Conservation (phyloP, 64 coral and sea anemone genomes). For the Pachyseris speciosa region DNA sequence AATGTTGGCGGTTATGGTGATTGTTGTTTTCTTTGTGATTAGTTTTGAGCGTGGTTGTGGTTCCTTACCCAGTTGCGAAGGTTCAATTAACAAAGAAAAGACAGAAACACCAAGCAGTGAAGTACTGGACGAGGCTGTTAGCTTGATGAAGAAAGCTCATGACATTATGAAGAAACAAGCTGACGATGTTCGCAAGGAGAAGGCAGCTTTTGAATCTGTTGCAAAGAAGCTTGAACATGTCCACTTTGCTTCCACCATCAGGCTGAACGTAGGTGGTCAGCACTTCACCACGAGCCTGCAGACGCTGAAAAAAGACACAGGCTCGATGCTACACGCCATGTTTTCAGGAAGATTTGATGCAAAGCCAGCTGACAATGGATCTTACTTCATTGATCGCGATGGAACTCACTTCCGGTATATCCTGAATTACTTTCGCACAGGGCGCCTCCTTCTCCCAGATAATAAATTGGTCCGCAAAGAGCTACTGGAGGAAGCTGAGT, state of each 20-base stretch:
- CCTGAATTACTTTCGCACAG: constrained; percentile 43
- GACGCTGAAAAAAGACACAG: background rate
- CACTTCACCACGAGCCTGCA: constrained; percentile 20
- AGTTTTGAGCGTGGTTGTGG: background rate
- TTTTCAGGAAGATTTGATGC: too few relatives aligned
- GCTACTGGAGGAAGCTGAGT: background rate
- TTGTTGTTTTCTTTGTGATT: too few relatives aligned
- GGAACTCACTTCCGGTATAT: constrained; percentile 45
- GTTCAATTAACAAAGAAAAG: background rate
- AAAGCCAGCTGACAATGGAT: background rate
- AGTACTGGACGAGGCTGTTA: background rate
- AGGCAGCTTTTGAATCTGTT: constrained; percentile 53
- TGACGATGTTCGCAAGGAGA: constrained; percentile 20
- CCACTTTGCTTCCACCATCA: background rate
- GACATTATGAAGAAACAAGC: constrained; percentile 18
- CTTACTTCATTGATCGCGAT: constrained; percentile 58
- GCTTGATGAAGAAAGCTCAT: constrained; percentile 3
- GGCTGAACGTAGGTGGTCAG: constrained; percentile 41
- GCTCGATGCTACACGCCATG: constrained; percentile 44
- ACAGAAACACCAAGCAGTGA: background rate
- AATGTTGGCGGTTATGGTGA: too few relatives aligned
- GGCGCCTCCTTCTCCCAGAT: background rate
- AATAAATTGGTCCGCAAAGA: background rate
- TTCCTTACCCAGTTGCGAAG: background rate
- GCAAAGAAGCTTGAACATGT: constrained; percentile 60